phyloP scores from a whole-genome alignment of 1,140 invertebrate species.

The Musca vetustissima region DNA sequence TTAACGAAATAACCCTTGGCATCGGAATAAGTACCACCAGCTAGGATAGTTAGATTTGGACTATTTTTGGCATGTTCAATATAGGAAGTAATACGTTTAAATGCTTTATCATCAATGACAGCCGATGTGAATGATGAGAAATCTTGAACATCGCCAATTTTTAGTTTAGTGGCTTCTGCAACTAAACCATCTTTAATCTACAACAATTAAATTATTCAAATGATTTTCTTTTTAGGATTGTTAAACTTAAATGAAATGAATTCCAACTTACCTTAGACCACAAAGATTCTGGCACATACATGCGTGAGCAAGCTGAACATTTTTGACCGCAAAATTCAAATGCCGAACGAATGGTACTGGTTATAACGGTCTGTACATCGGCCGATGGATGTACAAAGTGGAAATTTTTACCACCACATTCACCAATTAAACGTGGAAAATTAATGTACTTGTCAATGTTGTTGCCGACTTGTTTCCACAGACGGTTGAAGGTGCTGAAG shows the following conservation, averaged over 20 bases:
- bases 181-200: slow-evolving; percentile 73
- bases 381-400: slow-evolving; percentile 95
- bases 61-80: slow-evolving; percentile 87
- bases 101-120: slow-evolving; percentile 95
- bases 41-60: slow-evolving; percentile 77
- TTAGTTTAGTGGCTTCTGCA: slow-evolving; percentile 67
- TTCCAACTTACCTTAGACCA: slow-evolving; percentile 66
- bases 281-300: slow-evolving; percentile 91
- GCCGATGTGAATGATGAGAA: slow-evolving; percentile 85
- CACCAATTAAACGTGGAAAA: slow-evolving; percentile 92
- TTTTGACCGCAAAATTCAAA: slow-evolving; percentile 99
- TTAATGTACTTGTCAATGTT: slow-evolving; percentile 86
- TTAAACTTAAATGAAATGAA: slow-evolving; percentile 21
- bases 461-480: slow-evolving; percentile 91
- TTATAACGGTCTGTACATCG: slow-evolving; percentile 80
- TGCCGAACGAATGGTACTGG: slow-evolving; percentile 83
- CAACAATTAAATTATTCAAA: not conserved
- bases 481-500: slow-evolving; percentile 82
- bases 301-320: slow-evolving; percentile 95
- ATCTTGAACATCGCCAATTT: slow-evolving; percentile 85
- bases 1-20: slow-evolving; percentile 92
- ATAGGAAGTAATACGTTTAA: slow-evolving; percentile 85
- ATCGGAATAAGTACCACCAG: slow-evolving; percentile 86
- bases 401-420: slow-evolving; percentile 99
- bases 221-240: not conserved